phyloP scores from a whole-genome alignment of 2,888 invertebrate species.

The Brenthis hecate region DNA sequence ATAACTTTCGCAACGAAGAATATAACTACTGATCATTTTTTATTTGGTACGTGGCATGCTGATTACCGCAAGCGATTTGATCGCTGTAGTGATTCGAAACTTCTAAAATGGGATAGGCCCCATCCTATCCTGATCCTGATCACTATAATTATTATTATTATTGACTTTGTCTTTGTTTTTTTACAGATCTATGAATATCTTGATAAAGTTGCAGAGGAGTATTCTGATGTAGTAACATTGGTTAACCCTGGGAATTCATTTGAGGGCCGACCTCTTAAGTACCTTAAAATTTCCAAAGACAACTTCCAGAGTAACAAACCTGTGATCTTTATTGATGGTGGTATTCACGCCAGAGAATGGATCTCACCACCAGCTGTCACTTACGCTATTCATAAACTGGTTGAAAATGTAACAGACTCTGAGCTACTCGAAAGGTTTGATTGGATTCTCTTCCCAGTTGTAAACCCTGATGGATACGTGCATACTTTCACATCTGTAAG shows the following conservation, averaged over 20 bases:
- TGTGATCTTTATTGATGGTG: conserved; percentile 83
- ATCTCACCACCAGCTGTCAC: conserved; percentile 85
- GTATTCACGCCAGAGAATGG: conserved; percentile 87
- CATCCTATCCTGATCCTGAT: no score
- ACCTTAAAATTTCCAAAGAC: conserved; percentile 83
- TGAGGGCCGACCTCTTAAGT: conserved; percentile 80
- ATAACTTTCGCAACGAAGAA: no score
- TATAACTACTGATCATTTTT: no score
- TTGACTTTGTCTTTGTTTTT: no score
- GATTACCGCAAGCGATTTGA: no score
- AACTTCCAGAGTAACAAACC: conserved; percentile 74
- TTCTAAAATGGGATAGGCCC: no score
- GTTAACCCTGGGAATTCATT: conserved; percentile 78
- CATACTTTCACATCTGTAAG: conserved; percentile 75
- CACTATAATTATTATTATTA: no score
- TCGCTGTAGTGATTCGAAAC: no score
- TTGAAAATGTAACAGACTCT: conserved; percentile 81
- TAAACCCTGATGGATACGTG: conserved; percentile 89
- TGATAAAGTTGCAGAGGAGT: conserved; percentile 61
- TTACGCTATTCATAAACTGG: conserved; percentile 85
- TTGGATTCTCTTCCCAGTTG: conserved; percentile 85
- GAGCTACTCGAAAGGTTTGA: conserved; percentile 83
- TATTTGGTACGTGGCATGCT: no score
- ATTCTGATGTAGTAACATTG: conserved; percentile 74
- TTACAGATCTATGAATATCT: conserved; percentile 74